These are phyloP conservation scores for Pseudomugil gertrudae DNA, from an alignment of 2,797 vertebrate species.

Conservation along the genomic window DNA sequence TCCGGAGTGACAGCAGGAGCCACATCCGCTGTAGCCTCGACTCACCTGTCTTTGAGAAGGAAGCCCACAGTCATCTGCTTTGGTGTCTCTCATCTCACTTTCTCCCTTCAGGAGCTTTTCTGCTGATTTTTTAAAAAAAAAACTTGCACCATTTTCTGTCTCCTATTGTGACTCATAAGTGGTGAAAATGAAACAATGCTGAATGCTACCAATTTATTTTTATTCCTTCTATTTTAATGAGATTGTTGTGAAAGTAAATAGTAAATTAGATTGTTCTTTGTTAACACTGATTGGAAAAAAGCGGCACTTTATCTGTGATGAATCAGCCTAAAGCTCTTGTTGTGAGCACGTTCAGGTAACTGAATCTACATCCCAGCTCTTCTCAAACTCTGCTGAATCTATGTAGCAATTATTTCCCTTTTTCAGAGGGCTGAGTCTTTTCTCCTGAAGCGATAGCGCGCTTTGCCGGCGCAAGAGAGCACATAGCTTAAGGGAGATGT, in stretches of 20 bases:
- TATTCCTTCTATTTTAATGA: slow-evolving; percentile 12
- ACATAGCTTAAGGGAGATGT: slow-evolving; percentile 53
- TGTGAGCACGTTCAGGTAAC: slow-evolving; percentile 3
- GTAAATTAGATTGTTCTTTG: slow-evolving; percentile 20
- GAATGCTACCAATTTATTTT: background rate
- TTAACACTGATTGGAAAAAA: slow-evolving; percentile 22
- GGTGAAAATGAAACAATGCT: background rate
- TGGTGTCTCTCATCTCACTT: slow-evolving; percentile 4
- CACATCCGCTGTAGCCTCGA: slow-evolving; percentile 54
- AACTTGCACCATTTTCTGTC: background rate
- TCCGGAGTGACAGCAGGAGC: slow-evolving; percentile 52
- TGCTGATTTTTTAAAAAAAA: slow-evolving; percentile 11
- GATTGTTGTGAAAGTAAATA: slow-evolving; percentile 14
- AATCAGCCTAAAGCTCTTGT: slow-evolving; percentile 31
- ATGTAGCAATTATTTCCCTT: slow-evolving; percentile 47
- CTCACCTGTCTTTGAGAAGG: slow-evolving; percentile 58
- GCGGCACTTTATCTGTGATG: slow-evolving; percentile 8
- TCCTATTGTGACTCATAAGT: background rate
- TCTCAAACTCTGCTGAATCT: slow-evolving; percentile 27
- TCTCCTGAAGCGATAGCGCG: slow-evolving; percentile 41
- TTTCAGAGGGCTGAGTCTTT: slow-evolving; percentile 40
- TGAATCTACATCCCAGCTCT: slow-evolving; percentile 20
- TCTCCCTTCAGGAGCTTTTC: slow-evolving; percentile 1
- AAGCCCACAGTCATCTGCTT: slow-evolving; percentile 14
- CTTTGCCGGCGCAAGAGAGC: slow-evolving; percentile 31